These are phyloP conservation scores for Mixornis gularis DNA, from an alignment of 2,113 vertebrate species.

Conservation along the genomic window DNA sequence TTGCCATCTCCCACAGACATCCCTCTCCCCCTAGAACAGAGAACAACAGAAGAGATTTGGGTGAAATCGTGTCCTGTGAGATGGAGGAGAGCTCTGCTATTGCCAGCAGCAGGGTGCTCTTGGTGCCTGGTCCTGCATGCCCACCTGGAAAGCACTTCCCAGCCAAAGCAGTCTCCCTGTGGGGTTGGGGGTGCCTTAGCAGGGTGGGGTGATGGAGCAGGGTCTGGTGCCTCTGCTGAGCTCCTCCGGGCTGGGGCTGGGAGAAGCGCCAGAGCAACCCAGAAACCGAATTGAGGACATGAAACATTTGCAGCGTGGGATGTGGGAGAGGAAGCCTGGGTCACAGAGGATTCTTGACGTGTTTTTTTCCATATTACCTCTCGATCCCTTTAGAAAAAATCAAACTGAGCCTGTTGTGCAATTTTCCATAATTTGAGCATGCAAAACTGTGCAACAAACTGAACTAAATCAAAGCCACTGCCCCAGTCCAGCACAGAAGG, in stretches of 20 bases:
- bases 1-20: not conserved
- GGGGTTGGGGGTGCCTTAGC: not conserved
- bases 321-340: not conserved
- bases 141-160: not conserved
- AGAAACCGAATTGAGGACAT: not conserved
- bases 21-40: not conserved
- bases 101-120: not conserved
- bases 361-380: not conserved
- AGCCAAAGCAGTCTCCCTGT: fast-evolving
- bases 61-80: not conserved
- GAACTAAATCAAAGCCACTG: not conserved
- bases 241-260: not conserved
- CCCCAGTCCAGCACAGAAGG: not conserved
- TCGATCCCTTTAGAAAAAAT: not conserved
- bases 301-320: constrained; percentile 3
- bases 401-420: not conserved
- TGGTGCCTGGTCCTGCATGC: not conserved
- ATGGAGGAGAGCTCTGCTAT: not conserved
- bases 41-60: not conserved
- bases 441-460: not conserved
- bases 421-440: not conserved
- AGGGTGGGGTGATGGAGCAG: not conserved
- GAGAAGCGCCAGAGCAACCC: not conserved
- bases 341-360: not conserved
- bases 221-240: not conserved